phyloP scores from a whole-genome alignment of 2,797 vertebrate species.

The Psittacula derbiana region DNA sequence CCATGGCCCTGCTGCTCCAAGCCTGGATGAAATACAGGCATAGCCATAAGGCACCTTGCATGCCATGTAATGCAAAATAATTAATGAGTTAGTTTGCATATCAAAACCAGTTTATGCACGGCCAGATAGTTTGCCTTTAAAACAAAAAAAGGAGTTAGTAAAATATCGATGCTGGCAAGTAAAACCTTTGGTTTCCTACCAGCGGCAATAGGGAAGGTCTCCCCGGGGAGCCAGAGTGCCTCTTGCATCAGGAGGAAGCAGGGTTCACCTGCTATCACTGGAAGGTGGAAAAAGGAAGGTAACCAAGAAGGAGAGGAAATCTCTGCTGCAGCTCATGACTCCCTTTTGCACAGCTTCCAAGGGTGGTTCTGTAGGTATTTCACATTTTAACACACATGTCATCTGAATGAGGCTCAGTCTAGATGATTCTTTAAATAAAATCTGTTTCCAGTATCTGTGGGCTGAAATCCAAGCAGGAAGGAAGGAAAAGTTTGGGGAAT shows the following conservation, averaged over 20 bases:
- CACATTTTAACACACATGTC: background rate
- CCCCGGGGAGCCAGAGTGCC: background rate
- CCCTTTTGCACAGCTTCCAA: background rate
- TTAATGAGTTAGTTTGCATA: background rate
- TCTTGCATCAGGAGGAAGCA: background rate
- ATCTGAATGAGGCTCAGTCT: background rate
- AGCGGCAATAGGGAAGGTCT: background rate
- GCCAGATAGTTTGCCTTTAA: background rate
- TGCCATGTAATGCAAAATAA: background rate
- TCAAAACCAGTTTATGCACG: background rate
- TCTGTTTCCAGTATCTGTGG: background rate
- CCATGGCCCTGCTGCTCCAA: background rate
- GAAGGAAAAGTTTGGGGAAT: background rate
- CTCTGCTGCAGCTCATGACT: fast-evolving
- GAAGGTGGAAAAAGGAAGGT: background rate
- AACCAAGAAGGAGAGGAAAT: background rate
- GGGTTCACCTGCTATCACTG: background rate
- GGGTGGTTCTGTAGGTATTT: background rate
- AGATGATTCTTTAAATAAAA: background rate
- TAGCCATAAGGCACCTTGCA: background rate
- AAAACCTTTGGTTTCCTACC: fast-evolving
- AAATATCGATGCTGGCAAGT: background rate
- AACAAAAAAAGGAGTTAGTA: background rate
- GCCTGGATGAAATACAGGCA: background rate
- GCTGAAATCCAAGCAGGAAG: background rate